phyloP scores from a whole-genome alignment of 2,797 vertebrate species.

The Vultur gryphus region DNA sequence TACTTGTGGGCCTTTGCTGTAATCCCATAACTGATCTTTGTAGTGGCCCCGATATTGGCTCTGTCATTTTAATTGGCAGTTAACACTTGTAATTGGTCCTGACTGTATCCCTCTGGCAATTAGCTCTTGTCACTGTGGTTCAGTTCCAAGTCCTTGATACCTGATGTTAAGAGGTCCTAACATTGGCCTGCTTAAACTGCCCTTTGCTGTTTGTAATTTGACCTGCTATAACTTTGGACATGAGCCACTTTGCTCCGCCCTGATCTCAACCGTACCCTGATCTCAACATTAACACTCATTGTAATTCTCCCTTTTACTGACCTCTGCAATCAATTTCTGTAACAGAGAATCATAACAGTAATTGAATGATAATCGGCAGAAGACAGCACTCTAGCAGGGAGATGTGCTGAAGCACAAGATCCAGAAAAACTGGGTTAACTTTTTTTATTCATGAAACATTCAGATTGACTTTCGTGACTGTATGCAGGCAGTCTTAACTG shows the following conservation, averaged over 20 bases:
- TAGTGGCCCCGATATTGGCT: constrained; percentile 1
- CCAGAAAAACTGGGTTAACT: neutral
- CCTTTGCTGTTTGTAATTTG: neutral
- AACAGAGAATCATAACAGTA: neutral
- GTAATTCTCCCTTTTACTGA: constrained; percentile 31
- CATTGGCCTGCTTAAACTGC: neutral
- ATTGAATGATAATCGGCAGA: neutral
- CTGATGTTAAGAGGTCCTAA: constrained; percentile 27
- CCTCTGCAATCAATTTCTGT: constrained; percentile 11
- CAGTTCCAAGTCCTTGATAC: constrained; percentile 25
- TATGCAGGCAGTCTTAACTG: neutral
- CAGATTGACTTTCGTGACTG: neutral
- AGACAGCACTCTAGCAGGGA: neutral
- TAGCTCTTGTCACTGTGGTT: constrained; percentile 24
- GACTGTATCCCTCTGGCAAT: neutral
- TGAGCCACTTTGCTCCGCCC: neutral
- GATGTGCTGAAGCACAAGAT: neutral
- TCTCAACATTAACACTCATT: neutral
- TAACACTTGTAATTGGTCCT: constrained; percentile 49
- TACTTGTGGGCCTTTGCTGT: neutral
- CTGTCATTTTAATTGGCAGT: constrained; percentile 54
- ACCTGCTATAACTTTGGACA: neutral
- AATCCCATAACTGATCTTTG: constrained; percentile 45
- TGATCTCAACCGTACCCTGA: neutral
- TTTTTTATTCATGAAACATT: neutral